phyloP scores from a whole-genome alignment of 2,888 invertebrate species.

The Campoplex capitator region DNA sequence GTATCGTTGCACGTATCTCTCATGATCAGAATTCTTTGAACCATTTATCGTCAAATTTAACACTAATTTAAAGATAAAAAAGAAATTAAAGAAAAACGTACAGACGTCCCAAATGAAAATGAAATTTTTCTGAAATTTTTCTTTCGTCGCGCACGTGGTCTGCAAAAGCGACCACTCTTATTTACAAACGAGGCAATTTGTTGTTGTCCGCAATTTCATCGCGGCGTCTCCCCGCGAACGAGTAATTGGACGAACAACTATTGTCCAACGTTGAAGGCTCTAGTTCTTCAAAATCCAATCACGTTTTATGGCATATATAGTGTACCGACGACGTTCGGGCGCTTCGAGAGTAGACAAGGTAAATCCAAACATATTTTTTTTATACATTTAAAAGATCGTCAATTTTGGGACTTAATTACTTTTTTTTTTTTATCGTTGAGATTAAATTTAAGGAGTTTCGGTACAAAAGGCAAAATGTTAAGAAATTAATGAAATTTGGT shows the following conservation, averaged over 20 bases:
- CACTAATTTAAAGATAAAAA: neutral
- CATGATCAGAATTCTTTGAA: neutral
- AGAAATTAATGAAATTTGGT: too few species aligned
- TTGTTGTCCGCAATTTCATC: slow-evolving; percentile 65
- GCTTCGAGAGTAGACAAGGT: slow-evolving; percentile 22
- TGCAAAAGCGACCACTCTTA: neutral
- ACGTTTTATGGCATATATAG: slow-evolving; percentile 32
- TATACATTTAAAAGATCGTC: neutral
- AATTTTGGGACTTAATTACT: neutral
- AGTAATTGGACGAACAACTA: slow-evolving; percentile 66
- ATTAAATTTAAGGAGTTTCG: neutral
- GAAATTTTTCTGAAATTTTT: neutral
- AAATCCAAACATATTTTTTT: slow-evolving; percentile 4
- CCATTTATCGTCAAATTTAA: neutral
- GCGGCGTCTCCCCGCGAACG: slow-evolving; percentile 51
- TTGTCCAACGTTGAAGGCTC: slow-evolving; percentile 61
- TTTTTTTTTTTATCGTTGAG: neutral
- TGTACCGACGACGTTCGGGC: slow-evolving; percentile 53
- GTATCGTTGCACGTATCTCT: neutral
- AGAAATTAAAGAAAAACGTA: neutral
- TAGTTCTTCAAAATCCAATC: slow-evolving; percentile 68
- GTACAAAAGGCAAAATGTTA: too few species aligned
- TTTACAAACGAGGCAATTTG: slow-evolving; percentile 16
- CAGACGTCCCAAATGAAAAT: neutral
- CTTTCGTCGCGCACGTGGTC: neutral